These are phyloP conservation scores for Caenorhabditis japonica DNA, from an alignment of 2,888 invertebrate species.

Conservation along the genomic window DNA sequence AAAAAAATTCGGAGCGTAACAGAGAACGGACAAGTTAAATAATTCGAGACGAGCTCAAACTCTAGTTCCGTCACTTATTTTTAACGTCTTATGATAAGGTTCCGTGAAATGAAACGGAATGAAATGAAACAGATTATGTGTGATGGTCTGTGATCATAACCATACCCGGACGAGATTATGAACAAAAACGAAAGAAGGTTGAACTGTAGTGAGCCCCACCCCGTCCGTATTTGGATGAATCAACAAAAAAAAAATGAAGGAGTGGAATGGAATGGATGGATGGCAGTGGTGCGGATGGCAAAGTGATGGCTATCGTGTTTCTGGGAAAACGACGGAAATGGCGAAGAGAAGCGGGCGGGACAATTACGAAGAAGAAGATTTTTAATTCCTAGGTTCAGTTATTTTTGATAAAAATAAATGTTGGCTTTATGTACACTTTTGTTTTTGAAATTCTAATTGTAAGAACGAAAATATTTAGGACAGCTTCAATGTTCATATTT, in stretches of 20 bases:
- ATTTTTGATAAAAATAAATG: no score
- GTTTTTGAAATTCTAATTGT: no score
- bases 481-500: no score
- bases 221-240: constrained; percentile 10
- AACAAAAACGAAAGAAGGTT: neutral
- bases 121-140: no score
- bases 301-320: constrained; percentile 35
- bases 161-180: constrained; percentile 29
- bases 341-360: constrained; percentile 12
- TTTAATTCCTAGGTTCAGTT: no score
- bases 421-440: no score
- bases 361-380: constrained; percentile 6
- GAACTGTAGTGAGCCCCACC: neutral
- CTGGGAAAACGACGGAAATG: constrained; percentile 10
- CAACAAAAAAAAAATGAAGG: constrained; percentile 7
- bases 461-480: no score
- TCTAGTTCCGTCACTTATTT: constrained; percentile 6
- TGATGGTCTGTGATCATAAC: constrained; percentile 14
- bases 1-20: constrained; percentile 1
- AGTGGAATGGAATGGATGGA: neutral
- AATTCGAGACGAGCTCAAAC: no score
- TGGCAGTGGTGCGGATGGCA: constrained; percentile 36
- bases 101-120: constrained; percentile 45
- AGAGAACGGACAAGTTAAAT: neutral
- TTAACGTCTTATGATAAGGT: constrained; percentile 48